These are phyloP conservation scores for Capromys pilorides DNA, from an alignment of 2,797 vertebrate species.

Conservation along the genomic window DNA sequence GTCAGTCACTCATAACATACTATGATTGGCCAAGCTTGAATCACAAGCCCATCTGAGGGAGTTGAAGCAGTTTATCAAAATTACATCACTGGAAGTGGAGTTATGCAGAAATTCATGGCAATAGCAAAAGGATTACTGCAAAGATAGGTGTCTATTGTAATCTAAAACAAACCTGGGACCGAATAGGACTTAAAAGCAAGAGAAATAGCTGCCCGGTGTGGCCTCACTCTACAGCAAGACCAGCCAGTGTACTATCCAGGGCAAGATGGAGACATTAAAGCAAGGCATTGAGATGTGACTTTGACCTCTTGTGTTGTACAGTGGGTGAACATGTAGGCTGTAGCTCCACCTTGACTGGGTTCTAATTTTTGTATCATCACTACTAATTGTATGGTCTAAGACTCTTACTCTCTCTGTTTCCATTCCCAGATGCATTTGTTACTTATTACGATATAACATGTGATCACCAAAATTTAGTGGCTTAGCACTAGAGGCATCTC, in stretches of 20 bases:
- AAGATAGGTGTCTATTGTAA: not conserved
- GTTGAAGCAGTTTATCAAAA: not conserved
- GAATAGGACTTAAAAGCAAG: not conserved
- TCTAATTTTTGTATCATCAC: not conserved
- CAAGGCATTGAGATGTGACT: not conserved
- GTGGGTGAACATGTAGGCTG: not conserved
- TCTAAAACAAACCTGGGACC: not conserved
- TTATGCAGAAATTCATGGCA: not conserved
- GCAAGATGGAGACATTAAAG: not conserved
- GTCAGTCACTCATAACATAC: not conserved
- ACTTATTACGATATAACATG: not conserved
- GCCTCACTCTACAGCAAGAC: not conserved
- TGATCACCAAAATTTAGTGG: not conserved
- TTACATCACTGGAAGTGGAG: not conserved
- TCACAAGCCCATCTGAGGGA: not conserved
- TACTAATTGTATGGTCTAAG: not conserved
- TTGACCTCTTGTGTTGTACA: not conserved
- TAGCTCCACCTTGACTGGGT: not conserved
- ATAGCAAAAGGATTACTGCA: not conserved
- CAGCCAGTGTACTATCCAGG: not conserved
- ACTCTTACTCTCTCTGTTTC: not conserved
- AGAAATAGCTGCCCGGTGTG: not conserved
- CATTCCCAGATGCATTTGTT: not conserved
- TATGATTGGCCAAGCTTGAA: not conserved
- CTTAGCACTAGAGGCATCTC: conserved; percentile 8